Base-by-base conservation (phyloP, 2,888 invertebrate species). In the Zygogramma bicolorata region DNA sequence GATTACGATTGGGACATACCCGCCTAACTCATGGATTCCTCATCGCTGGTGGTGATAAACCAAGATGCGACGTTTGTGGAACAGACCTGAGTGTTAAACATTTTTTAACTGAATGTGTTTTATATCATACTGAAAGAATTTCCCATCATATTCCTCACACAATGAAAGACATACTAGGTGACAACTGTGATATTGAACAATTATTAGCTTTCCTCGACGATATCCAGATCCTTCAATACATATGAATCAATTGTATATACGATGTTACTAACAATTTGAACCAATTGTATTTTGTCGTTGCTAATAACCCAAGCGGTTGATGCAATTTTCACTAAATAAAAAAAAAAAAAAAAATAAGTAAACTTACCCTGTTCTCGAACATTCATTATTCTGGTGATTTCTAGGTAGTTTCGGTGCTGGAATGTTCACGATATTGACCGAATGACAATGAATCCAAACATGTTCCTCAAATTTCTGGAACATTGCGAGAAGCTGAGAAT, bases 291-390 rank as follows among this genome's bases (percentile, higher is more conserved):
- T 31, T 13, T 31, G 59, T 18, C 59, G 31, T 34, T 59, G 59
- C 58, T 58, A 58, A 22, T 58, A 58, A 58, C 29, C 13, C 25
- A 0, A 58, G 58, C 3, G 58, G 29, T 31, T 18, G 18, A 59
- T 59, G n/a, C 59, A 29, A 53, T 29, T 46, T 65, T 65, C 22
- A 18, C 20, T 68, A n/a, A 60, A 58, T 29, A 40, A 60, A 70
- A n/a, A n/a, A n/a, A n/a, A n/a, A n/a, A n/a, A n/a, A n/a, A n/a
- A n/a, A n/a, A n/a, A n/a, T n/a, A n/a, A n/a, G n/a, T n/a, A n/a
- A n/a, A n/a, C n/a, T n/a, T n/a, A n/a, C n/a, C n/a, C n/a, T n/a
- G n/a, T n/a, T n/a, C n/a, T n/a, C n/a, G n/a, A n/a, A n/a, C n/a
- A n/a, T n/a, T n/a, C n/a, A n/a, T n/a, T n/a, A n/a, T n/a, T n/a